Conservation (phyloP, 2,113 vertebrate species). For the Cardinalis cardinalis region DNA sequence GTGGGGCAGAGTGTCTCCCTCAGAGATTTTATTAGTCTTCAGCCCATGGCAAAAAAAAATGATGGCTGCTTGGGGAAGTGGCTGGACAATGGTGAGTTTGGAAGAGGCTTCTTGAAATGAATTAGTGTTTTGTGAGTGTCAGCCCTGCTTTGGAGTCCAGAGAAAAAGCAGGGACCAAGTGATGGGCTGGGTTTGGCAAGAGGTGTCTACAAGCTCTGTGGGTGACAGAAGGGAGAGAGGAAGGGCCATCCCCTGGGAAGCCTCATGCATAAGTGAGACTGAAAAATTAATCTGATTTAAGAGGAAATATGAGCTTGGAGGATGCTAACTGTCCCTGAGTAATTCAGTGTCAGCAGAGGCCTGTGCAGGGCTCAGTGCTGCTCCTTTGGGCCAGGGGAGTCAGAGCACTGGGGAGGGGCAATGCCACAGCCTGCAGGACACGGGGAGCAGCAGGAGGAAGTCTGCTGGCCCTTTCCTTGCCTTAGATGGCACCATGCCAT, state of each 20-base stretch:
- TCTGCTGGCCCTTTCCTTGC: not conserved
- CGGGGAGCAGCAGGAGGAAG: not conserved
- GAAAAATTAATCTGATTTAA: not conserved
- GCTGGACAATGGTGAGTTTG: not conserved
- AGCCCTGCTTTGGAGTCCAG: not conserved
- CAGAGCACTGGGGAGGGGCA: not conserved
- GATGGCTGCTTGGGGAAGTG: not conserved
- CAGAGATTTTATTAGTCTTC: not conserved
- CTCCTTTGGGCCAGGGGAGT: not conserved
- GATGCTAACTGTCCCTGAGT: not conserved
- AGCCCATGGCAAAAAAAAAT: fast-evolving
- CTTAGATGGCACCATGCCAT: fast-evolving
- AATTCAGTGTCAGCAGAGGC: not conserved
- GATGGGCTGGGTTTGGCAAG: not conserved
- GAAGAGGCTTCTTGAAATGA: not conserved
- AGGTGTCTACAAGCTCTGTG: fast-evolving
- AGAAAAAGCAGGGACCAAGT: not conserved
- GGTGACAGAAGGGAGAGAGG: not conserved
- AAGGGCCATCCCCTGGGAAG: not conserved
- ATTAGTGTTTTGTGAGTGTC: not conserved
- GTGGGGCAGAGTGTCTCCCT: not conserved
- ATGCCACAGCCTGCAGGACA: not conserved
- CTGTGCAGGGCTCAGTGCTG: not conserved
- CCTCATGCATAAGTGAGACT: not conserved
- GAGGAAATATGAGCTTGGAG: fast-evolving